These are phyloP conservation scores for Phenganax stokvisi DNA, from an alignment of 92 coral and sea anemone species.

Conservation along the genomic window DNA sequence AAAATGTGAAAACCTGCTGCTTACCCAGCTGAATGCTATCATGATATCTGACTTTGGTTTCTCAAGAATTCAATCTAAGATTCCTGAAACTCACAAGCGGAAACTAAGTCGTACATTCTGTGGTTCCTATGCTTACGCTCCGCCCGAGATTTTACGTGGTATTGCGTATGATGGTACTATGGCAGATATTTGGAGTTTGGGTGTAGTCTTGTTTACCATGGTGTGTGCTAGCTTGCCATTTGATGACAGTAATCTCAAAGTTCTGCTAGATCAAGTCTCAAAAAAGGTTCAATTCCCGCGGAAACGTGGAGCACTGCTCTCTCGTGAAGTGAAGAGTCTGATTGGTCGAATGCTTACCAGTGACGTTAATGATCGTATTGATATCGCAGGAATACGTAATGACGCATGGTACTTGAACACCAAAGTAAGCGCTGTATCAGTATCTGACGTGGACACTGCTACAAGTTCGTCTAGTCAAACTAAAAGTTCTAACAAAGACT, in stretches of 20 bases:
- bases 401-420: constrained; percentile 78
- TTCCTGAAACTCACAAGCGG: constrained; percentile 75
- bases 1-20: constrained; percentile 88
- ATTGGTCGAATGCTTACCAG: constrained; percentile 73
- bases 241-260: constrained; percentile 87
- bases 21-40: constrained; percentile 71
- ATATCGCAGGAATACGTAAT: constrained; percentile 56
- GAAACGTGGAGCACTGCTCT: constrained; percentile 54
- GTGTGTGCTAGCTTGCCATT: constrained; percentile 93
- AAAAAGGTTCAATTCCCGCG: constrained; percentile 79
- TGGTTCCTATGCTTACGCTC: constrained; percentile 98
- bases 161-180: constrained; percentile 93
- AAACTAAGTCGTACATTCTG: constrained; percentile 87
- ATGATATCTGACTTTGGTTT: constrained; percentile 93
- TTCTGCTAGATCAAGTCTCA: constrained; percentile 79
- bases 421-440: constrained; percentile 42
- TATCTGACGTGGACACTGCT: constrained; percentile 27
- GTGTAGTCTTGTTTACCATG: constrained; percentile 94
- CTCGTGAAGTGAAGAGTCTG: constrained; percentile 76
- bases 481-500: background rate
- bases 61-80: constrained; percentile 75
- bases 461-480: background rate
- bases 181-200: constrained; percentile 97
- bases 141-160: constrained; percentile 95
- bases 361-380: constrained; percentile 70